These are phyloP conservation scores for Peromyscus eremicus DNA, from an alignment of 2,797 vertebrate species.

Conservation along the genomic window DNA sequence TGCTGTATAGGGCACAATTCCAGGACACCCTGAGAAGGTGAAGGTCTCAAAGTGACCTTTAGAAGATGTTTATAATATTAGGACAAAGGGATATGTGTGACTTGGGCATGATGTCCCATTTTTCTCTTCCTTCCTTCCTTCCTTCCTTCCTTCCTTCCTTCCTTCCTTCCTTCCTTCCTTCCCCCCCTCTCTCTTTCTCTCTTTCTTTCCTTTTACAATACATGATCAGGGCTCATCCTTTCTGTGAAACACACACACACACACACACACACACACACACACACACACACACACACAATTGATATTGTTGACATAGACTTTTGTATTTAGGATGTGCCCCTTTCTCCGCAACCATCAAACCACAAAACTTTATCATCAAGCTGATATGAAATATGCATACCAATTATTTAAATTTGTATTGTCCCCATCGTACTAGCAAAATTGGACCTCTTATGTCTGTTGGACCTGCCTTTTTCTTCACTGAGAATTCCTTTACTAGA, in stretches of 20 bases:
- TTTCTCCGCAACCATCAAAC: not conserved
- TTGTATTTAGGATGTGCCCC: not conserved
- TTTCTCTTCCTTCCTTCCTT: not conserved
- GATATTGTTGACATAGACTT: not conserved
- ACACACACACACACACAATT: not conserved
- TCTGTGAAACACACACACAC: not conserved
- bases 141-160: not conserved
- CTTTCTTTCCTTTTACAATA: not conserved
- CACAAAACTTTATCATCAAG: not conserved
- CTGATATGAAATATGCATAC: not conserved
- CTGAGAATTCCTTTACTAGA: not conserved
- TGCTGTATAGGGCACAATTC: not conserved
- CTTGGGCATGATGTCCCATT: not conserved
- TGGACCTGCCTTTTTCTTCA: not conserved
- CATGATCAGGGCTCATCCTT: not conserved
- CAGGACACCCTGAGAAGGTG: not conserved
- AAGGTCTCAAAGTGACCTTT: not conserved
- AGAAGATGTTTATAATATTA: conserved; percentile 9
- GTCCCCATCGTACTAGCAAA: not conserved
- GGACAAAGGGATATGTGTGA: not conserved
- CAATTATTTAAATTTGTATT: conserved; percentile 4
- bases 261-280: not conserved
- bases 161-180: no score
- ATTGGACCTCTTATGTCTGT: not conserved
- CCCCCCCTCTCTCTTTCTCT: no score